Base-by-base conservation (phyloP, 2,888 invertebrate species). In the Terebella lapidaria region DNA sequence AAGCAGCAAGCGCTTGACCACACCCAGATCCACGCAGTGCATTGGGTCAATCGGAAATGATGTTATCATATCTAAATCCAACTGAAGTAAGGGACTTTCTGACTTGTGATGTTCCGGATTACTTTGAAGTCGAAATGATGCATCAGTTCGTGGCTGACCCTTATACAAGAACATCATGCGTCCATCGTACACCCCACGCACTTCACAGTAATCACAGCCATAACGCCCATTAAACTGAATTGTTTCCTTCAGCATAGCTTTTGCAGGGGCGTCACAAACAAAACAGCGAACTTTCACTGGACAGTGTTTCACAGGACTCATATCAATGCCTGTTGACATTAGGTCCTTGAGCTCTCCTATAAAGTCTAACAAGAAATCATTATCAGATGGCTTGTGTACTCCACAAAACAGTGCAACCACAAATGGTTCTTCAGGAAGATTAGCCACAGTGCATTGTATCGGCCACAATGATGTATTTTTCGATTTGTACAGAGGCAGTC, bases 141-240 rank as follows among this genome's bases (percentile, higher is more conserved):
- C 24, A 24, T 55, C 55, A 10, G 30, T 42, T 24, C 55, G 10
- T 29, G 4, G 55, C 4, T 20, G 29, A 5, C 55, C 55, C 10
- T 35, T 24, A 4, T 29, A 15, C 10, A 55, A 22, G 22, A 55
- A 55, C 15, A 35, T 5, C 55, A 55, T 55, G 20, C 29, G 10
- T 10, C 55, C 55, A 35, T 55, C 20, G 24, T 20, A 35, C 4
- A 35, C 18, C n/a, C 55, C 55, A 5, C 24, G 15, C 4, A 55
- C 42, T 18, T 55, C 55, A 55, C 55, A 55, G 42, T 35, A 55
- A 24, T 55, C 55, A 55, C 55, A 55, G 4, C 55, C 55, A 55
- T 55, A 55, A 10, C 42, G 10, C 18, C 55, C 55, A 55, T 55
- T 55, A 35, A 35, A 55, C 42, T 55, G 55, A 4, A 55, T 20